Evolutionary conservation across 1,140 invertebrate genomes (phyloP).

Genomic region (Drosophila nigrodunni): DNA sequence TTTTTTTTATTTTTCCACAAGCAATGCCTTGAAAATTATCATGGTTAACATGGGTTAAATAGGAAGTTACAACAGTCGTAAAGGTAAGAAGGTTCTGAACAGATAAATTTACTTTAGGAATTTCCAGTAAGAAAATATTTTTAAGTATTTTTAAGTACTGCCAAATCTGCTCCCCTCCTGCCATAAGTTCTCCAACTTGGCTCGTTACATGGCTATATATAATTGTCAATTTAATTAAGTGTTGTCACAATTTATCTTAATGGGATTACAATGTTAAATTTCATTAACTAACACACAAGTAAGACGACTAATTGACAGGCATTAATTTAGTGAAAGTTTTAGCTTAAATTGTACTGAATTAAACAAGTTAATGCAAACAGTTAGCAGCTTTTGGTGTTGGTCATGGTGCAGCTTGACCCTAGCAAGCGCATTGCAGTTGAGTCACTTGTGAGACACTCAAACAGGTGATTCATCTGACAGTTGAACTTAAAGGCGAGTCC

Average conservation of each 20-base stretch:
- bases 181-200: no score
- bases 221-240: slow-evolving; percentile 8
- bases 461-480: slow-evolving; percentile 57
- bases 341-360: not conserved
- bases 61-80: slow-evolving; percentile 14
- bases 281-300: slow-evolving; percentile 16
- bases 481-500: slow-evolving; percentile 32
- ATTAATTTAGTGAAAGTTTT: slow-evolving; percentile 55
- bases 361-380: not conserved
- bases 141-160: no score
- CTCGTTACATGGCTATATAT: not conserved
- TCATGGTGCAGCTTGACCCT: slow-evolving; percentile 13
- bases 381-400: slow-evolving; percentile 2
- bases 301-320: slow-evolving; percentile 34
- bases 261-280: slow-evolving; percentile 27
- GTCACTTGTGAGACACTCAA: slow-evolving; percentile 27
- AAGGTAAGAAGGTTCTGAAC: slow-evolving; percentile 17
- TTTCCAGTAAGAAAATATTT: no score
- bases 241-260: slow-evolving; percentile 15
- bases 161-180: no score
- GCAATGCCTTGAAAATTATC: slow-evolving; percentile 26
- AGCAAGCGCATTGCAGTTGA: slow-evolving; percentile 26
- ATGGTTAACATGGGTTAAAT: slow-evolving; percentile 6
- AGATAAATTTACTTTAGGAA: not conserved
- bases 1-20: slow-evolving; percentile 18